Conservation (phyloP, 92 coral and sea anemone species). For the Isaurus tuberculatus region DNA sequence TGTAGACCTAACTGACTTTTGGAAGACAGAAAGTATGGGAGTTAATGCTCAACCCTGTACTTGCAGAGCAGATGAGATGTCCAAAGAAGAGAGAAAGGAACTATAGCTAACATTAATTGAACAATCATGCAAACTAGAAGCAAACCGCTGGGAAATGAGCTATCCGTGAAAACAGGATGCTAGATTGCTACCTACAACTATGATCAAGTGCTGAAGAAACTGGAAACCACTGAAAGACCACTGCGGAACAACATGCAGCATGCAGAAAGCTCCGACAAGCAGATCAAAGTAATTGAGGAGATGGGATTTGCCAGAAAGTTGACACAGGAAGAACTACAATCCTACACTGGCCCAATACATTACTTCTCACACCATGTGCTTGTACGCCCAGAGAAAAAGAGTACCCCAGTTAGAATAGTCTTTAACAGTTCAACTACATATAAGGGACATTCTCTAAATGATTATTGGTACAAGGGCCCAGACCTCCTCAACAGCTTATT, state of each 20-base stretch:
- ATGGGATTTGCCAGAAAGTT: conserved; percentile 56
- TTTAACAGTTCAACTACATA: conserved; percentile 65
- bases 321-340: conserved; percentile 40
- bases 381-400: conserved; percentile 60
- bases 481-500: conserved; percentile 54
- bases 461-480: conserved; percentile 67
- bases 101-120: conserved; percentile 55
- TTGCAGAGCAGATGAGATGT: conserved; percentile 54
- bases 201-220: conserved; percentile 60
- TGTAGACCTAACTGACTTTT: conserved; percentile 56
- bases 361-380: conserved; percentile 59
- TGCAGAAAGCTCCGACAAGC: conserved; percentile 54
- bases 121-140: conserved; percentile 52
- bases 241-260: conserved; percentile 59
- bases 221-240: conserved; percentile 55
- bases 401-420: conserved; percentile 55
- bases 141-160: conserved; percentile 51
- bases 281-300: conserved; percentile 67
- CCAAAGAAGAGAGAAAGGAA: conserved; percentile 45
- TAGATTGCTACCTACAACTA: conserved; percentile 53
- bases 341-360: conserved; percentile 45
- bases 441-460: conserved; percentile 61
- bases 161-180: conserved; percentile 69
- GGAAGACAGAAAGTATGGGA: conserved; percentile 72
- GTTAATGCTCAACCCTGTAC: conserved; percentile 55